Evolutionary conservation across 2,113 vertebrate genomes (phyloP).

Genomic region (Psittacula cyanocephala): DNA sequence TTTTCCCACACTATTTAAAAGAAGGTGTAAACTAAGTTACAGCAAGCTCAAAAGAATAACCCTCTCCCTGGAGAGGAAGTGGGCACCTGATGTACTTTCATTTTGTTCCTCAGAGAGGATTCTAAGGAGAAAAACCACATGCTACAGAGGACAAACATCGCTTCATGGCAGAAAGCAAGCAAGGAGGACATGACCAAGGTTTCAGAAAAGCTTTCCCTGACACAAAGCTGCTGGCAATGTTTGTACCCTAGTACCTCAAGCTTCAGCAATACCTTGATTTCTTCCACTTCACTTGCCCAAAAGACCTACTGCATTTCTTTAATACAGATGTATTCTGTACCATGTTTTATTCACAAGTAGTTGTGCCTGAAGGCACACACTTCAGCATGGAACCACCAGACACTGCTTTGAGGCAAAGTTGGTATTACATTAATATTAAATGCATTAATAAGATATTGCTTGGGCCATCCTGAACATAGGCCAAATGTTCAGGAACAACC

Average conservation of each 20-base stretch:
- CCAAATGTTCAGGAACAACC: not conserved
- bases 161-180: not conserved
- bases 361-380: not conserved
- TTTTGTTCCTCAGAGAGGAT: not conserved
- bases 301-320: not conserved
- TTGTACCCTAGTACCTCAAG: not conserved
- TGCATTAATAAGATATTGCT: not conserved
- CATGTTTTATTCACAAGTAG: not conserved
- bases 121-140: not conserved
- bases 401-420: not conserved
- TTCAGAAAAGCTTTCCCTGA: not conserved
- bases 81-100: too few relatives aligned
- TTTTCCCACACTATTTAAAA: not conserved
- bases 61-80: not conserved
- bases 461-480: not conserved
- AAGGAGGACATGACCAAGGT: not conserved
- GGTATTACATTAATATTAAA: not conserved
- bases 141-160: accelerated
- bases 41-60: not conserved
- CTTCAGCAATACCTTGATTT: not conserved
- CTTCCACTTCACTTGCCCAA: not conserved
- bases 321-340: not conserved
- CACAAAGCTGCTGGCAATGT: not conserved
- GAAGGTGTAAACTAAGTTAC: not conserved
- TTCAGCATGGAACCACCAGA: not conserved